A percentile compares a stretch with the other conserved stretches of the same genome.
phyloP scores from a whole-genome alignment of 2,888 invertebrate genomes.

The Andrena haemorrhoa region DNA sequence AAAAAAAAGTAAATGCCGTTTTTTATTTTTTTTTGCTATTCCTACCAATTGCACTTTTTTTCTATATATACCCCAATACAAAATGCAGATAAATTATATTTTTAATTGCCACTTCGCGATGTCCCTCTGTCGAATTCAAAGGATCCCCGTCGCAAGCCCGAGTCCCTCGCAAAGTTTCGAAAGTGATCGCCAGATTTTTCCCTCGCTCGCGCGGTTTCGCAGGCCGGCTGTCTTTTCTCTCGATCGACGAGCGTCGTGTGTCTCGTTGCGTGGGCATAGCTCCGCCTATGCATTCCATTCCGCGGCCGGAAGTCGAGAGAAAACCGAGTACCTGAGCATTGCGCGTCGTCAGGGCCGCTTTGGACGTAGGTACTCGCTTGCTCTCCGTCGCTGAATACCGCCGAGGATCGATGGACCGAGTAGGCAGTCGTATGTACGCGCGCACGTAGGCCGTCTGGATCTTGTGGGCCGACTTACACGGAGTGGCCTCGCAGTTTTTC shows the following conservation, averaged over 20 bases:
- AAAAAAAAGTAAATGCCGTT: too few species aligned
- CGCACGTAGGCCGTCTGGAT: conserved; percentile 49
- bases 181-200: not conserved
- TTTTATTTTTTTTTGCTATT: too few species aligned
- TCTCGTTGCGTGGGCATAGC: conserved; percentile 70
- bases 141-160: too few species aligned
- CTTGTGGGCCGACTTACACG: conserved; percentile 53
- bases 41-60: too few species aligned
- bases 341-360: conserved; percentile 56
- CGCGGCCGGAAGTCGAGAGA: conserved; percentile 71
- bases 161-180: not conserved
- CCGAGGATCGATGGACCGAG: conserved; percentile 65
- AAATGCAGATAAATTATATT: too few species aligned
- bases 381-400: conserved; percentile 64
- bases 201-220: conserved; percentile 17
- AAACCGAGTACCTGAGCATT: conserved; percentile 67
- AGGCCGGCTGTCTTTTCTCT: conserved; percentile 32
- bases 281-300: conserved; percentile 71
- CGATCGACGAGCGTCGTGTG: conserved; percentile 55
- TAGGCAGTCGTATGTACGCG: conserved; percentile 57
- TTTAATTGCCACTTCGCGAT: too few species aligned
- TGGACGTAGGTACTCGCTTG: conserved; percentile 60
- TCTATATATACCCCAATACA: too few species aligned
- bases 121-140: too few species aligned
- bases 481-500: conserved; percentile 30